Evolutionary conservation across 2,797 vertebrate species (phyloP).

Genomic region (Avahi laniger): DNA sequence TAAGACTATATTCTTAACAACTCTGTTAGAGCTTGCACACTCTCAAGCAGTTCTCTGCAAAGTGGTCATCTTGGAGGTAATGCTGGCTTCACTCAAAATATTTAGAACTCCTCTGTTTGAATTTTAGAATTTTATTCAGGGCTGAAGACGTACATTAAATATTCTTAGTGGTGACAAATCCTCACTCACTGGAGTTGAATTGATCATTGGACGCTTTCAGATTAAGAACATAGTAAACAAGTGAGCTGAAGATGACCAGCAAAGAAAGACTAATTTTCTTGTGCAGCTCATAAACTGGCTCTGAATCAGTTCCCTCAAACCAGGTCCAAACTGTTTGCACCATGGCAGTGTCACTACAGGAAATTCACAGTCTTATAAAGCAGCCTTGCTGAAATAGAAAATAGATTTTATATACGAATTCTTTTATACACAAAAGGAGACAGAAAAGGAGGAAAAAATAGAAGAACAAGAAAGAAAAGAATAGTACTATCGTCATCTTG

Average conservation of each 20-base stretch:
- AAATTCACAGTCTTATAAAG: neutral
- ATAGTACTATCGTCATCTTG: too few relatives aligned
- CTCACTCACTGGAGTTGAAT: neutral
- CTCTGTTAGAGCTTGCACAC: neutral
- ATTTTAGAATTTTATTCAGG: constrained; percentile 20
- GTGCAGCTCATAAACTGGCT: neutral
- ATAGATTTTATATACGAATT: neutral
- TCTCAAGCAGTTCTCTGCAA: neutral
- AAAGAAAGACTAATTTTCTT: neutral
- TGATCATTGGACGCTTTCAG: constrained; percentile 1
- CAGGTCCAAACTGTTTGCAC: neutral
- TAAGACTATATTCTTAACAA: neutral
- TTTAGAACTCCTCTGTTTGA: neutral
- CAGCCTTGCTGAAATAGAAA: neutral
- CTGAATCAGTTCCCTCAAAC: neutral
- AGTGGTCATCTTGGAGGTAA: neutral
- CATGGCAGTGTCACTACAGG: neutral
- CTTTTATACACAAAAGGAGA: neutral
- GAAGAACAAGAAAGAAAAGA: neutral
- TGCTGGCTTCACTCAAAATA: constrained; percentile 18
- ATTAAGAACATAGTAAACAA: neutral
- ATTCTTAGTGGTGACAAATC: neutral
- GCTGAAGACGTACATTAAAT: neutral
- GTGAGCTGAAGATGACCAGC: neutral
- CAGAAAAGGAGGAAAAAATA: neutral